Percentiles rank a stretch among this genome's conserved stretches.
Conservation (phyloP, 1,140 invertebrate genomes). For the Frieseomelitta varia region DNA sequence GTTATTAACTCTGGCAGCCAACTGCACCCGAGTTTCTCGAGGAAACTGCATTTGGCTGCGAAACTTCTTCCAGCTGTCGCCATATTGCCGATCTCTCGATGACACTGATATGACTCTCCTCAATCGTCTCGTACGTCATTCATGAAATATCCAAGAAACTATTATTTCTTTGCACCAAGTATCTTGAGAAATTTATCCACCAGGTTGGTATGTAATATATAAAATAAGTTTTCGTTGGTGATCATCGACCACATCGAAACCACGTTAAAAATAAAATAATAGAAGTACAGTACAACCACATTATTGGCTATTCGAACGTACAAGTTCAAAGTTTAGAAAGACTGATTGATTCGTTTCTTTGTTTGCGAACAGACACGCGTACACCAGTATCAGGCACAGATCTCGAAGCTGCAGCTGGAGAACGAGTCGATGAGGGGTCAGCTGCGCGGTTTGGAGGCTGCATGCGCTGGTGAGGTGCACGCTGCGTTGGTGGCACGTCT, state of each 20-base stretch:
- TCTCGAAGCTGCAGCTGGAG: constrained; percentile 88
- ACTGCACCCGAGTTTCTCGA: constrained; percentile 6
- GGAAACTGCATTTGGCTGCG: background rate
- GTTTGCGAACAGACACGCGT: constrained; percentile 85
- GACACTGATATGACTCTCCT: background rate
- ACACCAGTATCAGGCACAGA: constrained; percentile 88
- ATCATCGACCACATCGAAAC: too few relatives aligned
- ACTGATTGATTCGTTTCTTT: background rate
- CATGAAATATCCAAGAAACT: background rate
- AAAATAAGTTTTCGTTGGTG: too few relatives aligned
- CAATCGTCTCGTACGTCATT: background rate
- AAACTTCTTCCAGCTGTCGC: background rate
- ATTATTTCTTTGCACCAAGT: background rate
- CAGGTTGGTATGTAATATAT: too few relatives aligned
- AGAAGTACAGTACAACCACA: too few relatives aligned
- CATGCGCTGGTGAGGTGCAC: constrained; percentile 82
- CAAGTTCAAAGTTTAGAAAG: background rate
- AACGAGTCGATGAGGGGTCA: constrained; percentile 88
- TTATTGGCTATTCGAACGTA: too few relatives aligned
- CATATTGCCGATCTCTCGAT: background rate
- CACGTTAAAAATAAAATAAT: too few relatives aligned
- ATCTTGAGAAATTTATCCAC: too few relatives aligned
- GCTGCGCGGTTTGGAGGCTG: constrained; percentile 84
- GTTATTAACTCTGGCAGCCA: constrained; percentile 54
- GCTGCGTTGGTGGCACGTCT: constrained; percentile 84